phyloP scores from a whole-genome alignment of 2,888 invertebrate species.

The Lampropteryx suffumata region DNA sequence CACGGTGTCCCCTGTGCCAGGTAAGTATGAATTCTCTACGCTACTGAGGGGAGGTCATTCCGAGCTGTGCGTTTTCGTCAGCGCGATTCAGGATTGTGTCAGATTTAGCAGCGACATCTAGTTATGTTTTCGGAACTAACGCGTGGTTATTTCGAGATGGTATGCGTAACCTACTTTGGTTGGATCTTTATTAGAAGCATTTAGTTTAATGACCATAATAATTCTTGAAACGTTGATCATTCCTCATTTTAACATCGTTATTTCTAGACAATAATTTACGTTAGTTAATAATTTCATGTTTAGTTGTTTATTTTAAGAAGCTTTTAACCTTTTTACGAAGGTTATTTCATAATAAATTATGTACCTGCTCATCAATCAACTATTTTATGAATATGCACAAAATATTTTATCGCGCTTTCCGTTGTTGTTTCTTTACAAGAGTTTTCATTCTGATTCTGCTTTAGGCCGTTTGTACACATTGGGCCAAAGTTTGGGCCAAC shows the following conservation, averaged over 20 bases:
- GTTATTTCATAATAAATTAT: too few species aligned
- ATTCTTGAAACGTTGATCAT: neutral
- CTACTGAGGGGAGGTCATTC: neutral
- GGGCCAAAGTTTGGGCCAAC: too few species aligned
- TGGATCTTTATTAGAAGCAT: neutral
- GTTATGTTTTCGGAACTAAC: conserved; percentile 1
- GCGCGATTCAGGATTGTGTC: conserved; percentile 5
- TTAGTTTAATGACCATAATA: neutral
- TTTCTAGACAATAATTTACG: neutral
- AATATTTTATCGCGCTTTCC: too few species aligned
- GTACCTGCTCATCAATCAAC: too few species aligned
- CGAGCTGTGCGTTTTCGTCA: conserved; percentile 4
- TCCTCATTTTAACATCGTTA: neutral
- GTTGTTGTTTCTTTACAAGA: too few species aligned
- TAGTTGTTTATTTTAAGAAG: neutral
- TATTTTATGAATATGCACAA: too few species aligned
- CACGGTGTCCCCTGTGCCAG: too few species aligned
- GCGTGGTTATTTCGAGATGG: neutral
- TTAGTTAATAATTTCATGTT: neutral
- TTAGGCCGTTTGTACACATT: too few species aligned
- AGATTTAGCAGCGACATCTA: conserved; percentile 10
- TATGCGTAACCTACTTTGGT: conserved; percentile 1
- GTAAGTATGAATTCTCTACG: conserved; percentile 3
- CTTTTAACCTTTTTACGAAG: too few species aligned
- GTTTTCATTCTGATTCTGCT: too few species aligned